These are phyloP conservation scores for Zaprionus nigranus DNA, from an alignment of 1,140 invertebrate genomes.

Conservation along the genomic window DNA sequence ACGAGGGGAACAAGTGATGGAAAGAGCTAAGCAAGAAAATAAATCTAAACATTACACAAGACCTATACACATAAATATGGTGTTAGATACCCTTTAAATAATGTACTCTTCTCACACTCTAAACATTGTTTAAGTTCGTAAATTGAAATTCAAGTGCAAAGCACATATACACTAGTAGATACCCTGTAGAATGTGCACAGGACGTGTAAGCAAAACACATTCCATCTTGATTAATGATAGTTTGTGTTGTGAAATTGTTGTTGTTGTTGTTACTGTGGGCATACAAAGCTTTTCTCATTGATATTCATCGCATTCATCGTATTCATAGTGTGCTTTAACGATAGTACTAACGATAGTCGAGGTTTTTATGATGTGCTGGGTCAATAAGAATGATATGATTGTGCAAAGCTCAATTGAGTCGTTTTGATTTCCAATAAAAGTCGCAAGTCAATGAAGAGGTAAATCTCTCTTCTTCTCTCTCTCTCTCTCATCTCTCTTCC, in stretches of 20 bases:
- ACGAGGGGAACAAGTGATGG: neutral
- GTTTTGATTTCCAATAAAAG: neutral
- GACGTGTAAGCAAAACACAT: too few relatives aligned
- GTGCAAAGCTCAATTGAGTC: neutral
- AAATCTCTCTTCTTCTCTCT: neutral
- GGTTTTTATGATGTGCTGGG: neutral
- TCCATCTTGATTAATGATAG: neutral
- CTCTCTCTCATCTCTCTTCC: neutral
- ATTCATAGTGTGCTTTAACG: neutral
- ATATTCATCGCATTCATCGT: conserved; percentile 5
- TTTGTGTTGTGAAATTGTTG: neutral
- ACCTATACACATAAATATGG: neutral
- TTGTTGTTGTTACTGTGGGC: neutral
- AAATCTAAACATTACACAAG: neutral
- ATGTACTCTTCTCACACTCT: too few relatives aligned
- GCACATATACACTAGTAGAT: neutral
- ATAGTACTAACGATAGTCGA: neutral
- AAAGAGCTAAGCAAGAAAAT: neutral
- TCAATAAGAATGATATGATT: neutral
- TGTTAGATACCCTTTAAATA: neutral
- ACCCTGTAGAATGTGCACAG: neutral
- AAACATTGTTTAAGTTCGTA: too few relatives aligned
- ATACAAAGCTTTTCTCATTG: neutral
- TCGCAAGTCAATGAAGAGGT: neutral
- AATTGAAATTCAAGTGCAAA: too few relatives aligned